Evolutionary conservation across 2,888 invertebrate genomes (phyloP).

Genomic region (Tenodera sinensis): DNA sequence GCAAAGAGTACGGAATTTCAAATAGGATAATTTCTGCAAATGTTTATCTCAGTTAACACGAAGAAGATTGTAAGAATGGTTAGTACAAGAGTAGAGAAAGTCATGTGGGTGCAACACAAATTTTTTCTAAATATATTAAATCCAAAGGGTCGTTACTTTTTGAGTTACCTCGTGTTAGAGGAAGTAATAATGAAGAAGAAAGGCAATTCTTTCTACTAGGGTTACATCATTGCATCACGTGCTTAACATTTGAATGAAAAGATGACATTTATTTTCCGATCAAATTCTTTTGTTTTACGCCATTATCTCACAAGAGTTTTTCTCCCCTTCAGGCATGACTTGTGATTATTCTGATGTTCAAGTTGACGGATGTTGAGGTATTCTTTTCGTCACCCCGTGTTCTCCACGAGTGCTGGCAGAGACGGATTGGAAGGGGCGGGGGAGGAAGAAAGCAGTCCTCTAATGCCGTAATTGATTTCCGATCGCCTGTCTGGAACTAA

Average conservation of each 20-base stretch:
- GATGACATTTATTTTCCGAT: not conserved
- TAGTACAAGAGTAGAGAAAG: too few species aligned
- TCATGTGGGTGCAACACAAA: too few species aligned
- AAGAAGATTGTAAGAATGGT: too few species aligned
- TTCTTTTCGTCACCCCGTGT: not conserved
- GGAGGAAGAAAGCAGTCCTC: not conserved
- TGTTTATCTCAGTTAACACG: too few species aligned
- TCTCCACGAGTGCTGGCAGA: not conserved
- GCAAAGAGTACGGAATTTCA: too few species aligned
- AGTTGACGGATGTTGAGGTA: not conserved
- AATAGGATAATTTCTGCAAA: too few species aligned
- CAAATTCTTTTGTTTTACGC: not conserved
- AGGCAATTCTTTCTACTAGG: too few species aligned
- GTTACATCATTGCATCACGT: too few species aligned
- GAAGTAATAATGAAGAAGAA: too few species aligned
- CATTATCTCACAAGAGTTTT: not conserved
- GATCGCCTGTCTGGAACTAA: conserved; percentile 11
- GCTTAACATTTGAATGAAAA: not conserved
- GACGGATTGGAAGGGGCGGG: not conserved
- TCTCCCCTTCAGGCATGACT: not conserved
- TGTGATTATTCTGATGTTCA: not conserved
- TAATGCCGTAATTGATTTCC: conserved; percentile 14
- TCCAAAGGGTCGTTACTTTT: too few species aligned
- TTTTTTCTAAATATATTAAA: too few species aligned
- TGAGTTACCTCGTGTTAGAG: too few species aligned